Evolutionary conservation across 2,113 vertebrate genomes (phyloP).

Genomic region (Grammomys surdaster): DNA sequence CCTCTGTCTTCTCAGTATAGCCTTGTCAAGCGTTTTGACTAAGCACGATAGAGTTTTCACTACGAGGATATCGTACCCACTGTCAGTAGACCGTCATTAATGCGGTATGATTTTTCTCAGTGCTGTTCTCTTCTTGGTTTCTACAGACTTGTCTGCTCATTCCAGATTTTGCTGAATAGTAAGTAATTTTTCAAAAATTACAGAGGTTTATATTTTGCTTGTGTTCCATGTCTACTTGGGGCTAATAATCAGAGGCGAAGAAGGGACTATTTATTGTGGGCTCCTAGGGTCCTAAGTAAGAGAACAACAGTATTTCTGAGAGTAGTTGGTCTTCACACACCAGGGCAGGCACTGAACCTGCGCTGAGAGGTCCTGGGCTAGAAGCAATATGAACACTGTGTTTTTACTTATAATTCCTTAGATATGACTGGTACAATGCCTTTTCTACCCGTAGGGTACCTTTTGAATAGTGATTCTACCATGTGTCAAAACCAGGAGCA

Average conservation of each 20-base stretch:
- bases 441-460: neutral
- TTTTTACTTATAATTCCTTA: constrained; percentile 1
- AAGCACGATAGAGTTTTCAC: neutral
- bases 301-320: neutral
- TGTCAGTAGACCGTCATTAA: neutral
- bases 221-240: too few species aligned
- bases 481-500: neutral
- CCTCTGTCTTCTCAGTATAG: neutral
- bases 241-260: neutral
- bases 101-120: neutral
- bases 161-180: neutral
- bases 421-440: neutral
- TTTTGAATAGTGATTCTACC: neutral
- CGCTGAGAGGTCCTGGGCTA: neutral
- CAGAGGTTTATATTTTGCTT: neutral
- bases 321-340: neutral
- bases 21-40: neutral
- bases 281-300: neutral
- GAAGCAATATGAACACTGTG: neutral
- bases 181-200: neutral
- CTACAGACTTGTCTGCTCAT: neutral
- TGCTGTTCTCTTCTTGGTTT: constrained; percentile 1
- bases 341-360: neutral
- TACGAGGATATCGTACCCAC: neutral
- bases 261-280: neutral